Base-by-base conservation (phyloP, 2,888 invertebrate genomes). In the Trichogramma dendrolimi region DNA sequence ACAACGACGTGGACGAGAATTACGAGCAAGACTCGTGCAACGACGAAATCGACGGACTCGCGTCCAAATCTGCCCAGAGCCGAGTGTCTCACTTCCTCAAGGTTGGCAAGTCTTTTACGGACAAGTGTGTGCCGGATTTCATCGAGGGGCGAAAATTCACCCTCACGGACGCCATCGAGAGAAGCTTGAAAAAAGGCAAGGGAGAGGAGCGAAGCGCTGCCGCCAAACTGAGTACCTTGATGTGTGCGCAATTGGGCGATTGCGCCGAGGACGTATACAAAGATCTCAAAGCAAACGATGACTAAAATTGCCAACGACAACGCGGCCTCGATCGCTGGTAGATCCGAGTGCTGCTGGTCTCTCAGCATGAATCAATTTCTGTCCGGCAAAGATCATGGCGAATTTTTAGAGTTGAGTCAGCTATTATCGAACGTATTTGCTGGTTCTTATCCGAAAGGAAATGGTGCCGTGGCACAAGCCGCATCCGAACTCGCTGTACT, bases 21-120 rank as follows among this genome's bases (percentile, higher is more conserved):
- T 79, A 81, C 4, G 83, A 85, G 78, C 90, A 90, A 68, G 91
- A 91, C 69, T 80, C 83, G 5, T 27, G 27, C 27, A 27, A 27
- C 2, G 94, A 94, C 75, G 86, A 90, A 1, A 86, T 97, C 57
- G 97, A 98, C 74, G 91, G 90, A 39, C 83, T 94, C 49, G 86
- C 88, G n/a, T 92, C 95, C 69, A 94, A 96, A 72, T 92, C 94
- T 66, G 88, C 90, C 7, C 92, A 92, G 69, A 91, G 91, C 7
- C 86, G 96, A 57, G 86, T 87, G 0, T 80, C 83, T 10, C 89
- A 90, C 52, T 83, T 94, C 61, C 87, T 87, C 69, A 81, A 85
- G 2, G 83, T 94, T 8, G 86, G 87, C 48, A 88, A 86, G 67
- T 88, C 89, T 6, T 84, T 96, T 59, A 86, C 89, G 73, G 86